A percentile compares a stretch with the other conserved stretches of the same genome.
Evolutionary conservation across 2,113 vertebrate species (phyloP).

Genomic region (Loxodonta africana): DNA sequence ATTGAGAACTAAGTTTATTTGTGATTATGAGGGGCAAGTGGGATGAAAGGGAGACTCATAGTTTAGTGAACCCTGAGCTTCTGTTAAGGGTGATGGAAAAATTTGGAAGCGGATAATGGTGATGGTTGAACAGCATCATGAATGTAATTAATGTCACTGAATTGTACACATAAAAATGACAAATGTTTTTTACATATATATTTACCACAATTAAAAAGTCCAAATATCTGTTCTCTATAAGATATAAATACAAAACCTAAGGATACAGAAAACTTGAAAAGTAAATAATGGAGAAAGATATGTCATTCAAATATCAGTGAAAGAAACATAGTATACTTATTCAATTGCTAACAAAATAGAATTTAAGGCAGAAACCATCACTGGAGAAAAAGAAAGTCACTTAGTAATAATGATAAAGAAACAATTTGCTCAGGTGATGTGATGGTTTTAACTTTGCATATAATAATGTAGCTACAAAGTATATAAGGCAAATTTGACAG

Average conservation of each 20-base stretch:
- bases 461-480: neutral
- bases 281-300: neutral
- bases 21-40: neutral
- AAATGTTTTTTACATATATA: neutral
- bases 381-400: neutral
- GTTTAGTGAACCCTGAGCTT: neutral
- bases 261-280: constrained; percentile 8
- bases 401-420: neutral
- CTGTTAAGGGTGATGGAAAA: neutral
- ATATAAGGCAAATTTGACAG: neutral
- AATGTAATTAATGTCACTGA: neutral
- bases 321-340: neutral
- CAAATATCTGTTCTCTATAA: neutral
- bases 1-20: neutral
- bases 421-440: neutral
- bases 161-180: neutral
- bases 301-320: neutral
- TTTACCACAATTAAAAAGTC: neutral
- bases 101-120: neutral
- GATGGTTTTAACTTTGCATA: neutral
- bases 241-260: neutral
- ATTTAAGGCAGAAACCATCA: neutral
- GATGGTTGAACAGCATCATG: neutral
- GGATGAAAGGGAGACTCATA: neutral
- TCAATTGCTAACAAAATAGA: neutral